These are phyloP conservation scores for Pseudolycoriella hygida DNA, from an alignment of 2,888 invertebrate genomes.

Conservation along the genomic window DNA sequence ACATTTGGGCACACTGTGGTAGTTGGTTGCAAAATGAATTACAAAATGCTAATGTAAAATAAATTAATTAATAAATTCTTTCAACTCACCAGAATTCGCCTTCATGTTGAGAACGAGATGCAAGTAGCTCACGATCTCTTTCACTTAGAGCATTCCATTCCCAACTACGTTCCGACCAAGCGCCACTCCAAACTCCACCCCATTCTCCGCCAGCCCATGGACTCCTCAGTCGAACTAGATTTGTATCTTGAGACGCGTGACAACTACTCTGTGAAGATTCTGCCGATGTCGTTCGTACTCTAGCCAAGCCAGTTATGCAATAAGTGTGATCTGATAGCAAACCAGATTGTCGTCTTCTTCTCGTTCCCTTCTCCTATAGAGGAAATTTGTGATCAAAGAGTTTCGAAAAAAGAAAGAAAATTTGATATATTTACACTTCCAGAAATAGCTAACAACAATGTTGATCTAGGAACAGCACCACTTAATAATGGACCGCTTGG, in stretches of 20 bases:
- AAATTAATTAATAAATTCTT: too few species aligned
- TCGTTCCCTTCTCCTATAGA: constrained; percentile 17
- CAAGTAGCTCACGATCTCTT: constrained; percentile 43
- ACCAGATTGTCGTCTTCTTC: constrained; percentile 36
- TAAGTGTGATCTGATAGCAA: constrained; percentile 50
- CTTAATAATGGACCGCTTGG: constrained; percentile 29
- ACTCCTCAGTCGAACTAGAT: constrained; percentile 43
- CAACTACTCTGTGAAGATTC: constrained; percentile 10
- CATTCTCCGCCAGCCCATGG: constrained; percentile 29
- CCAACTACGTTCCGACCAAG: constrained; percentile 50
- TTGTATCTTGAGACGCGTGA: constrained; percentile 32
- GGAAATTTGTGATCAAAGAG: constrained; percentile 1
- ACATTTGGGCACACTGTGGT: too few species aligned
- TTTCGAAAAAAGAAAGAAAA: constrained; percentile 1
- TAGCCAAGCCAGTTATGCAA: constrained; percentile 50
- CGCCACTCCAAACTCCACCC: constrained; percentile 53
- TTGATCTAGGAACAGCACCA: constrained; percentile 51
- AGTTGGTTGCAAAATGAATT: not conserved
- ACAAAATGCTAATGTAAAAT: too few species aligned
- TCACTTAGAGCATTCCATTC: constrained; percentile 49
- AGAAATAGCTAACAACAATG: constrained; percentile 46
- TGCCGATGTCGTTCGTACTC: constrained; percentile 34
- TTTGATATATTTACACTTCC: constrained; percentile 30
- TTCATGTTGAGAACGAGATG: constrained; percentile 41
- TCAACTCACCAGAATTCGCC: constrained; percentile 46